Percentiles rank a stretch among this genome's conserved stretches.
These are phyloP conservation scores for Halichoeres trimaculatus DNA, from an alignment of 2,113 vertebrate species.

Conservation along the genomic window DNA sequence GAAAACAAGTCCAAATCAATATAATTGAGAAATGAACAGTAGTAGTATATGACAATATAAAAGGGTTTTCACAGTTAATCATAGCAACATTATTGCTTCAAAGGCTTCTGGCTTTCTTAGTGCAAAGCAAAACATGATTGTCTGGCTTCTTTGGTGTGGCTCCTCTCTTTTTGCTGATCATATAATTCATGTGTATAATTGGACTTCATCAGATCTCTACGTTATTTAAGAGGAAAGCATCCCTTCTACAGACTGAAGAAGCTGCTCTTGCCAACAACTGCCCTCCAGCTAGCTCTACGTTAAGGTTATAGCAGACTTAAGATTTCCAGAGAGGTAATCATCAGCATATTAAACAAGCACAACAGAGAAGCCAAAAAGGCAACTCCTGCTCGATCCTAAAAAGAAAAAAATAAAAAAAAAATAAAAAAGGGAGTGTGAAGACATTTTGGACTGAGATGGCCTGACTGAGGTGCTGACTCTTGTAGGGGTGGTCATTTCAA, in stretches of 20 bases:
- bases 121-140: slow-evolving; percentile 10
- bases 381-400: slow-evolving; percentile 14
- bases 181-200: slow-evolving; percentile 42
- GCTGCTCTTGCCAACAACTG: slow-evolving; percentile 60
- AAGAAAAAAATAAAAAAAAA: no score
- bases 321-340: slow-evolving; percentile 46
- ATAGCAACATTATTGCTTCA: not conserved
- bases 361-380: slow-evolving; percentile 16
- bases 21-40: not conserved
- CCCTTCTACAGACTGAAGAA: slow-evolving; percentile 46
- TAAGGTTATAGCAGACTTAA: slow-evolving; percentile 52
- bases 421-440: not conserved
- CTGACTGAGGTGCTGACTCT: not conserved
- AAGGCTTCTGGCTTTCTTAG: not conserved
- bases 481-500: not conserved
- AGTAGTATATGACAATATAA: not conserved
- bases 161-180: slow-evolving; percentile 46
- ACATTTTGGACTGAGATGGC: not conserved
- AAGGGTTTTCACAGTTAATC: not conserved
- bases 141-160: slow-evolving; percentile 9
- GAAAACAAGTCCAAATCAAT: slow-evolving; percentile 39
- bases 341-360: slow-evolving; percentile 66
- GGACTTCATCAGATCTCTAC: slow-evolving; percentile 52
- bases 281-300: slow-evolving; percentile 62
- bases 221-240: slow-evolving; percentile 57